Percentiles rank a stretch among this genome's conserved stretches.
These are phyloP conservation scores for Itoplectis maculator DNA, from an alignment of 2,888 invertebrate species.

Conservation along the genomic window DNA sequence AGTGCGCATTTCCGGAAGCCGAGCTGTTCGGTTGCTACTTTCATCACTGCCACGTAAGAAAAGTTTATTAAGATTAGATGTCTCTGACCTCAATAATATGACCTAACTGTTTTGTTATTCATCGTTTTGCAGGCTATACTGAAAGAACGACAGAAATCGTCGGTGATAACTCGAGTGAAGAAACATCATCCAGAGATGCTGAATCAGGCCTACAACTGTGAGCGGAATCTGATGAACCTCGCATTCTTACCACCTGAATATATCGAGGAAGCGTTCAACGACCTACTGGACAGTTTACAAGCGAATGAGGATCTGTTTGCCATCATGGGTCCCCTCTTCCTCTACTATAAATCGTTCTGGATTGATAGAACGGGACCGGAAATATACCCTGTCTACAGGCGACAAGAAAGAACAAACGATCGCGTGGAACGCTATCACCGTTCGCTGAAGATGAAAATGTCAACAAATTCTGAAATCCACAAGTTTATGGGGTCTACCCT, in stretches of 20 bases:
- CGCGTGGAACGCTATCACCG: background rate
- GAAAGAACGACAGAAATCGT: background rate
- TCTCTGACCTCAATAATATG: background rate
- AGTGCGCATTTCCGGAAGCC: slow-evolving; percentile 3
- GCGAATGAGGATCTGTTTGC: background rate
- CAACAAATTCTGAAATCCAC: slow-evolving; percentile 1
- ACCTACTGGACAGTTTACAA: background rate
- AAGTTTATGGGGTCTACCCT: slow-evolving; percentile 6
- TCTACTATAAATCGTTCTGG: slow-evolving; percentile 1
- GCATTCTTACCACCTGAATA: background rate
- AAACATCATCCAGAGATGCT: background rate
- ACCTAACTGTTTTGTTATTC: background rate
- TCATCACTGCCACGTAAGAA: background rate
- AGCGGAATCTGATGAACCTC: slow-evolving; percentile 23
- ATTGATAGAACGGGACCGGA: background rate
- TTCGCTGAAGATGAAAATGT: background rate
- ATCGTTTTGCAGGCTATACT: slow-evolving; percentile 6
- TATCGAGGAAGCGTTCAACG: background rate
- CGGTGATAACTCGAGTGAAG: background rate
- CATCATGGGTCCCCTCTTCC: background rate
- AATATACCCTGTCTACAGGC: background rate
- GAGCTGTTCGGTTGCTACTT: background rate
- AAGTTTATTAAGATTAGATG: background rate
- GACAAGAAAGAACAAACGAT: slow-evolving; percentile 1
- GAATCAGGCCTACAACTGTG: background rate